Base-by-base conservation (phyloP, 1,140 invertebrate genomes). In the Trachelipus rathkii region DNA sequence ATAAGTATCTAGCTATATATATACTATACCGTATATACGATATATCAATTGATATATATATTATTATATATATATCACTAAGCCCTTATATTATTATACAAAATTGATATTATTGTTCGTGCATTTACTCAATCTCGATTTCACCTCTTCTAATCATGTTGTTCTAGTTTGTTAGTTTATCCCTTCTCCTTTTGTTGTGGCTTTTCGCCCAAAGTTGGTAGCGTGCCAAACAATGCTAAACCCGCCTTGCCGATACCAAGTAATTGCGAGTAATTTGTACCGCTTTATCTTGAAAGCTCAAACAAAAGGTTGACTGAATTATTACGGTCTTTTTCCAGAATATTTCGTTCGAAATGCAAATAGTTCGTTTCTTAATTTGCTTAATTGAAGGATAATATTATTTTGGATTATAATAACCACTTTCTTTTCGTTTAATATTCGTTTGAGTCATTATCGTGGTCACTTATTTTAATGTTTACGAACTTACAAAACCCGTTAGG, bases 231-330 rank as follows among this genome's bases (percentile, higher is more conserved):
- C 50, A 60, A 13, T 8, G 50, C 50, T 60, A 60, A 60, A 60
- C 50, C 50, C 50, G 50, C 11, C 11, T 19, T 13, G 50, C 50
- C 50, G 50, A 60, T 60, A 60, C 50, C 50, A 60, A 60, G 50
- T 60, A 60, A 60, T 60, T 60, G 50, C 2, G 50, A 60, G 50
- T 60, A 60, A 60, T 60, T 60, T 60, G 50, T 60, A 60, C 50
- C 50, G 50, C 19, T 60, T 60, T 60, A 60, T 60, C 50, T 60
- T 13, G 50, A 13, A 60, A 60, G 50, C 19, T 8, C 50, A 60
- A 60, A 60, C 50, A 60, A 60, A 60, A 19, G 50, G 11, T 13
- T 60, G 50, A 13, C 50, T 15, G 19, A 60, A 60, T 19, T 33
- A 13, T 60, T 60, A 15, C 50, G 50, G 11, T 60, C 33, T 60